A percentile compares a stretch with the other conserved stretches of the same genome.
phyloP scores from a whole-genome alignment of 2,113 vertebrate species.

The Isurus oxyrinchus region DNA sequence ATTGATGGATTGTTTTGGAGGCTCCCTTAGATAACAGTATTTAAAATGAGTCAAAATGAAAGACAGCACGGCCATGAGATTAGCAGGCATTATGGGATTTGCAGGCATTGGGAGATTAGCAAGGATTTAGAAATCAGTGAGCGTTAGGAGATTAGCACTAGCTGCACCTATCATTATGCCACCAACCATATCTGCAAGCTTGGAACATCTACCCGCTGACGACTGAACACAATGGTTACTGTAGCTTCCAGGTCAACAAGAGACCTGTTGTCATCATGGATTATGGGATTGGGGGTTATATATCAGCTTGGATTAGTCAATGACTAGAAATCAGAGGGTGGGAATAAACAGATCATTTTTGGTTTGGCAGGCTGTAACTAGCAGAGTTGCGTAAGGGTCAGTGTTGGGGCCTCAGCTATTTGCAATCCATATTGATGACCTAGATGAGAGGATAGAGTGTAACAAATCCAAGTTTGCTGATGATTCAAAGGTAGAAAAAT shows the following conservation, averaged over 20 bases:
- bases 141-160: background rate
- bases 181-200: background rate
- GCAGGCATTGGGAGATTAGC: background rate
- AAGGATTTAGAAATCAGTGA: background rate
- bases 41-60: background rate
- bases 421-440: too few species aligned
- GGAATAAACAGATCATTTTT: too few species aligned
- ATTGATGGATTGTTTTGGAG: background rate
- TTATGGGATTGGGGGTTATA: too few species aligned
- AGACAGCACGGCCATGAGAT: background rate
- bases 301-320: too few species aligned
- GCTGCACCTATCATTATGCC: constrained; percentile 1
- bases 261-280: background rate
- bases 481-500: too few species aligned
- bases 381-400: too few species aligned
- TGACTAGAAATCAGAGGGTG: too few species aligned
- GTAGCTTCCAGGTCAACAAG: background rate
- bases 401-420: too few species aligned
- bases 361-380: too few species aligned
- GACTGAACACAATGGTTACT: background rate
- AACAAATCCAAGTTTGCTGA: too few species aligned
- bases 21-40: background rate
- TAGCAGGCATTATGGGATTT: background rate
- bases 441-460: too few species aligned
- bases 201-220: background rate